Conservation (phyloP, 2,888 invertebrate species). For the Pecten maximus region DNA sequence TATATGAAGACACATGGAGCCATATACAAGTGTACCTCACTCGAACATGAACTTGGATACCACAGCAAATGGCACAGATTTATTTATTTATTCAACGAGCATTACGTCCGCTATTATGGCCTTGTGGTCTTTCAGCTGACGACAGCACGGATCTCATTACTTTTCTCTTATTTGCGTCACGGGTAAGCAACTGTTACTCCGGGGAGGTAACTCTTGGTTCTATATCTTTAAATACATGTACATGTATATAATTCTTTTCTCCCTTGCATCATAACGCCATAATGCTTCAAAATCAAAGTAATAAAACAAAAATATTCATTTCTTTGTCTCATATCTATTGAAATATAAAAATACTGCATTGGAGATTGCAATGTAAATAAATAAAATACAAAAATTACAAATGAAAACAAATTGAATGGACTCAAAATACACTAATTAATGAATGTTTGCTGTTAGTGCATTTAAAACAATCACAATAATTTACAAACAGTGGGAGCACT, state of each 20-base stretch:
- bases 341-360: conserved; percentile 33
- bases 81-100: too few species aligned
- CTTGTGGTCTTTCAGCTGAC: too few species aligned
- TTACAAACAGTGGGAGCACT: background rate
- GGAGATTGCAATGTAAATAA: conserved; percentile 24
- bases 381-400: conserved; percentile 30
- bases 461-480: background rate
- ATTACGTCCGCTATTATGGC: too few species aligned
- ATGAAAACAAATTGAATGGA: background rate
- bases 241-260: background rate
- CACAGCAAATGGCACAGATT: too few species aligned
- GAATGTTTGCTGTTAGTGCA: background rate
- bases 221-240: too few species aligned
- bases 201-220: background rate
- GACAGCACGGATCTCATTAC: too few species aligned
- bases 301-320: background rate
- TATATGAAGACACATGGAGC: too few species aligned
- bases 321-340: background rate
- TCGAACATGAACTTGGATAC: too few species aligned
- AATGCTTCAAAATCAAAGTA: too few species aligned
- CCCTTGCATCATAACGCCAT: background rate
- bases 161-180: too few species aligned
- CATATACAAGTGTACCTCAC: too few species aligned
- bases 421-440: background rate
- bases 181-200: too few species aligned